Percentiles rank a stretch among this genome's conserved stretches.
phyloP scores from a whole-genome alignment of 2,888 invertebrate species.

The Lithophane leautieri region DNA sequence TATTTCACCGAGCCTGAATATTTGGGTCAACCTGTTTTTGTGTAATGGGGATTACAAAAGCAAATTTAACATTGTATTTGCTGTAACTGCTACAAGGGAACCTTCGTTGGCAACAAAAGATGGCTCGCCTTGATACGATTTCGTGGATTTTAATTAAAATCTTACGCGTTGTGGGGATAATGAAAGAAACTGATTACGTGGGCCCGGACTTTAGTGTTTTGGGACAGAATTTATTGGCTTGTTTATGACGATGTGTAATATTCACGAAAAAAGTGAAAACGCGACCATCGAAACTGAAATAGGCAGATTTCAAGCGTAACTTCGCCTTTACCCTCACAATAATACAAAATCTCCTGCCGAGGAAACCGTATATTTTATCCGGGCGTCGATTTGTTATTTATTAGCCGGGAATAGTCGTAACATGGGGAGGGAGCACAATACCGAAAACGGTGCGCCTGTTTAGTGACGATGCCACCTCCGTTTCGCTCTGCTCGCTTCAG shows the following conservation, averaged over 20 bases:
- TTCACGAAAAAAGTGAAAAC: slow-evolving; percentile 67
- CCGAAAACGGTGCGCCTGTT: slow-evolving; percentile 88
- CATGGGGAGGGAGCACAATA: slow-evolving; percentile 86
- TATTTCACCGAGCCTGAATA: slow-evolving; percentile 87
- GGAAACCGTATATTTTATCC: slow-evolving; percentile 88
- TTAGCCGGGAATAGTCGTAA: slow-evolving; percentile 89
- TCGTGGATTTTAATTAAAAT: slow-evolving; percentile 89
- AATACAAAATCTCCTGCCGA: slow-evolving; percentile 82
- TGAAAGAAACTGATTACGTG: slow-evolving; percentile 82
- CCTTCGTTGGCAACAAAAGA: slow-evolving; percentile 86
- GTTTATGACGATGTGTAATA: slow-evolving; percentile 69
- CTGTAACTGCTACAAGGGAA: slow-evolving; percentile 84
- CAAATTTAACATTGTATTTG: slow-evolving; percentile 88
- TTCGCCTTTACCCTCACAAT: slow-evolving; percentile 77
- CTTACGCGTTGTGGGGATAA: slow-evolving; percentile 83
- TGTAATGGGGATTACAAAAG: slow-evolving; percentile 88
- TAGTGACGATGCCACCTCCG: slow-evolving; percentile 86
- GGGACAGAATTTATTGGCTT: slow-evolving; percentile 76
- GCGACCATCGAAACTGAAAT: slow-evolving; percentile 75
- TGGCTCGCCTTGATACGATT: slow-evolving; percentile 84
- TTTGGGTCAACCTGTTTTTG: slow-evolving; percentile 90
- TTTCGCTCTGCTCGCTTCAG: slow-evolving; percentile 81
- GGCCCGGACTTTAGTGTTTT: slow-evolving; percentile 73
- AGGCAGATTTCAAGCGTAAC: slow-evolving; percentile 76
- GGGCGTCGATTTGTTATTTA: slow-evolving; percentile 90